Evolutionary conservation across 2,888 invertebrate genomes (phyloP).

Genomic region (Yponomeuta evonymella): DNA sequence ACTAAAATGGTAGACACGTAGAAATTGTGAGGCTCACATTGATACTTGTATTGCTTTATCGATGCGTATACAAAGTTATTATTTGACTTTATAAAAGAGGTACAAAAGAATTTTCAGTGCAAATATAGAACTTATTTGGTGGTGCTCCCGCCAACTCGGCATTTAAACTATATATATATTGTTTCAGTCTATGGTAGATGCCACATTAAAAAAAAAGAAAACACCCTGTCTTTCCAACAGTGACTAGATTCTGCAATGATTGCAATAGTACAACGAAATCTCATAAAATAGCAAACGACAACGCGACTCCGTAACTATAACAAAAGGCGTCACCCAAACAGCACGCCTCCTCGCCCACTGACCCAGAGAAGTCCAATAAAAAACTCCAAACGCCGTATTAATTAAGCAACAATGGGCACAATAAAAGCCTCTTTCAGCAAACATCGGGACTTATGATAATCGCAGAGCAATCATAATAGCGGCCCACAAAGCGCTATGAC

Average conservation of each 20-base stretch:
- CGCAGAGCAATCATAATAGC: constrained; percentile 48
- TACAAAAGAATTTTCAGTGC: too few species aligned
- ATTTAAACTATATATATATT: too few species aligned
- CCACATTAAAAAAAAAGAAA: too few species aligned
- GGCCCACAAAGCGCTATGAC: constrained; percentile 39
- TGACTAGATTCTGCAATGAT: not conserved
- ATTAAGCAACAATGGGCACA: constrained; percentile 58
- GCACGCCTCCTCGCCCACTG: constrained; percentile 51
- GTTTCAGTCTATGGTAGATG: too few species aligned
- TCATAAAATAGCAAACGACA: constrained; percentile 11
- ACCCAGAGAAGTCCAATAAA: constrained; percentile 52
- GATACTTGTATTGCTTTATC: too few species aligned
- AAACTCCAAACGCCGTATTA: constrained; percentile 46
- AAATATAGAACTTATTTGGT: too few species aligned
- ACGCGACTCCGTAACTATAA: constrained; percentile 9
- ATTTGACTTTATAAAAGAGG: too few species aligned
- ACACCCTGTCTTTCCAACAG: not conserved
- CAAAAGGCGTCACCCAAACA: constrained; percentile 30
- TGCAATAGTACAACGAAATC: not conserved
- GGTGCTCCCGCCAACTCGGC: too few species aligned
- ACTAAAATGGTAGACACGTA: too few species aligned
- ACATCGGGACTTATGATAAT: constrained; percentile 45
- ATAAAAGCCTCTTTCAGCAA: constrained; percentile 45
- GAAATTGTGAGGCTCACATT: too few species aligned
- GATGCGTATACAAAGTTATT: too few species aligned